A percentile compares a stretch with the other conserved stretches of the same genome.
Evolutionary conservation across 2,888 invertebrate genomes (phyloP).

Genomic region (Arctia plantaginis): DNA sequence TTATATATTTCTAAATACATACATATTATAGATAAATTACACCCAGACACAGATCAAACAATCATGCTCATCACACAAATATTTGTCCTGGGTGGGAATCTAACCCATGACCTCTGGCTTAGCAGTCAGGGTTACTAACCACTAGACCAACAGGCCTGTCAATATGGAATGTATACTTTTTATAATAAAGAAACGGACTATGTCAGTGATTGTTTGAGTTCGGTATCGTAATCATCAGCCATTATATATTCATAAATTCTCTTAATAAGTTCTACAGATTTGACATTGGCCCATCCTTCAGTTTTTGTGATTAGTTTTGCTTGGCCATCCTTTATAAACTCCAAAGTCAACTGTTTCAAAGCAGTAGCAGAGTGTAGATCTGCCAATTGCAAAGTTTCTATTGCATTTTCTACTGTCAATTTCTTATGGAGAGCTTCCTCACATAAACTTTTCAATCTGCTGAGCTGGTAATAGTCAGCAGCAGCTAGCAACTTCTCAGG

Average conservation of each 20-base stretch:
- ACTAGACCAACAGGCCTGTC: too few relatives aligned
- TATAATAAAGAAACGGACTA: not conserved
- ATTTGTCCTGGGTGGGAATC: too few relatives aligned
- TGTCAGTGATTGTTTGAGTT: slow-evolving; percentile 35
- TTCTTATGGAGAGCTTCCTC: slow-evolving; percentile 79
- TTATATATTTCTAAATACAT: too few relatives aligned
- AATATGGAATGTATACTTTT: not conserved
- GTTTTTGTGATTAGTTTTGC: slow-evolving; percentile 78
- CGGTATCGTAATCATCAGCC: slow-evolving; percentile 74
- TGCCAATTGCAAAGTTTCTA: slow-evolving; percentile 77
- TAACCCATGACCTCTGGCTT: too few relatives aligned
- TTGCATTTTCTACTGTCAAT: slow-evolving; percentile 79
- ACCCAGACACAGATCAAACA: too few relatives aligned
- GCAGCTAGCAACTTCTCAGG: slow-evolving; percentile 79
- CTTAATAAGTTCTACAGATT: slow-evolving; percentile 78
- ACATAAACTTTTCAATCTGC: slow-evolving; percentile 75
- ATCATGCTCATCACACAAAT: too few relatives aligned
- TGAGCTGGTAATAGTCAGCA: slow-evolving; percentile 79
- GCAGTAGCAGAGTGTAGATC: slow-evolving; percentile 77
- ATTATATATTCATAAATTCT: slow-evolving; percentile 79
- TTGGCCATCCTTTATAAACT: slow-evolving; percentile 82
- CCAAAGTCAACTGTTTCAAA: slow-evolving; percentile 72
- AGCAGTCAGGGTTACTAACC: too few relatives aligned
- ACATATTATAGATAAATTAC: too few relatives aligned
- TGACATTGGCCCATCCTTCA: slow-evolving; percentile 76